A percentile compares a stretch with the other conserved stretches of the same genome.
Conservation (phyloP, 2,797 vertebrate species). For the Peromyscus aztecus region DNA sequence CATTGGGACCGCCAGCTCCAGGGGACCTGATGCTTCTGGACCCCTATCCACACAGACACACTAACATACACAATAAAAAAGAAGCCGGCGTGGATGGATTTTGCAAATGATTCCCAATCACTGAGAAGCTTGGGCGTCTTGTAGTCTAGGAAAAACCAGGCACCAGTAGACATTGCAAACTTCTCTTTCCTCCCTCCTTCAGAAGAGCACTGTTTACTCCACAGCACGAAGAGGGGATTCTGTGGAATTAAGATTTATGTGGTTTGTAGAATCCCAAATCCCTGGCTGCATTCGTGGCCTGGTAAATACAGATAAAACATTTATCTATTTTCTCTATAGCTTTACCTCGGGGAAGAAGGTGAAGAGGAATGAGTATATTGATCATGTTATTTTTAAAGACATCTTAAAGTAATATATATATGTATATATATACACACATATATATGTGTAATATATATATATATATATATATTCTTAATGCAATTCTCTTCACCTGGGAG, state of each 20-base stretch:
- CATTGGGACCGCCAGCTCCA: background rate
- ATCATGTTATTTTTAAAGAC: background rate
- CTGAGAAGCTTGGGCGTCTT: background rate
- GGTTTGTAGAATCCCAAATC: slow-evolving; percentile 56
- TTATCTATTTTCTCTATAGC: slow-evolving; percentile 40
- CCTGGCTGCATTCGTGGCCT: background rate
- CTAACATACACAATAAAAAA: background rate
- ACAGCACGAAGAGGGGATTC: background rate
- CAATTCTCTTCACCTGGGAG: slow-evolving; percentile 9
- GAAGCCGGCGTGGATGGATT: background rate
- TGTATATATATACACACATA: background rate
- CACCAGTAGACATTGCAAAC: background rate
- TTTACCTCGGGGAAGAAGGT: slow-evolving; percentile 5
- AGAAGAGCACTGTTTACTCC: background rate
- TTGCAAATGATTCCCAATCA: slow-evolving; percentile 28
- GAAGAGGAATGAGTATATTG: background rate
- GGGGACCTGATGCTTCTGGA: background rate
- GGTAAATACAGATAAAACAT: slow-evolving; percentile 56
- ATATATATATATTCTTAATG: background rate
- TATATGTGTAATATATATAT: background rate
- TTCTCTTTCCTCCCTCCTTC: background rate
- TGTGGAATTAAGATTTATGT: slow-evolving; percentile 48
- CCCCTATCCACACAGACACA: background rate
- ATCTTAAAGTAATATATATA: background rate
- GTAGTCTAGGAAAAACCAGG: background rate